These are phyloP conservation scores for Oreamnos americanus DNA, from an alignment of 2,113 vertebrate species.

Conservation along the genomic window DNA sequence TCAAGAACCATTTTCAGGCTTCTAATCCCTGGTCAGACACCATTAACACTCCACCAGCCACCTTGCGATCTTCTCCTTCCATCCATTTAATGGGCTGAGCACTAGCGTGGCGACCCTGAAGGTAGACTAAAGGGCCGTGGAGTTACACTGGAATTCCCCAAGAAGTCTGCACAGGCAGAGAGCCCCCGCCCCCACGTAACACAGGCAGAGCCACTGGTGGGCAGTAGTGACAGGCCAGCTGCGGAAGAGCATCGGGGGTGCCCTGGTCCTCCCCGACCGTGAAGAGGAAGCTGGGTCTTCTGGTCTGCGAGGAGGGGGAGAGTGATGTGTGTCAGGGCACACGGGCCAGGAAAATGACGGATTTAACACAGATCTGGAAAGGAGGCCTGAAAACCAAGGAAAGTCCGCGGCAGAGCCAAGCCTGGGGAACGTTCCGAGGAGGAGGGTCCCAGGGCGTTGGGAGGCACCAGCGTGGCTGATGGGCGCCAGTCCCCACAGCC, in stretches of 20 bases:
- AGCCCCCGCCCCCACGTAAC: not conserved
- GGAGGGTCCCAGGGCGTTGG: not conserved
- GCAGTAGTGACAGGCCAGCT: accelerated
- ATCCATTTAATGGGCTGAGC: not conserved
- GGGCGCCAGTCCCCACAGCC: not conserved
- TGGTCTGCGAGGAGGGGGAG: not conserved
- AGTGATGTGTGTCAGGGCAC: not conserved
- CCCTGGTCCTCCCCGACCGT: accelerated
- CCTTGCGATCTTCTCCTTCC: not conserved
- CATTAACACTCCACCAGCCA: accelerated
- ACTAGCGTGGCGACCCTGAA: accelerated
- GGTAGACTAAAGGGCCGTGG: not conserved
- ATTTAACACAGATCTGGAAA: slow-evolving; percentile 4
- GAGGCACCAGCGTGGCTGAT: not conserved
- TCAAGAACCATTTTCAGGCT: not conserved
- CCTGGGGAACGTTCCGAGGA: not conserved
- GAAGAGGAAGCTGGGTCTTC: not conserved
- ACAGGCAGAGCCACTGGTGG: accelerated
- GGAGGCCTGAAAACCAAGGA: not conserved
- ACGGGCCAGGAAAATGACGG: slow-evolving; percentile 26
- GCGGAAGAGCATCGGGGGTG: accelerated
- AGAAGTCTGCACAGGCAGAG: not conserved
- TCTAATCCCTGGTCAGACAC: not conserved
- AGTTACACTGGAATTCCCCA: not conserved
- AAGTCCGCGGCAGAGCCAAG: not conserved